A percentile compares a stretch with the other conserved stretches of the same genome.
These are phyloP conservation scores for Andricus grossulariae DNA, from an alignment of 1,140 invertebrate genomes.

Conservation along the genomic window DNA sequence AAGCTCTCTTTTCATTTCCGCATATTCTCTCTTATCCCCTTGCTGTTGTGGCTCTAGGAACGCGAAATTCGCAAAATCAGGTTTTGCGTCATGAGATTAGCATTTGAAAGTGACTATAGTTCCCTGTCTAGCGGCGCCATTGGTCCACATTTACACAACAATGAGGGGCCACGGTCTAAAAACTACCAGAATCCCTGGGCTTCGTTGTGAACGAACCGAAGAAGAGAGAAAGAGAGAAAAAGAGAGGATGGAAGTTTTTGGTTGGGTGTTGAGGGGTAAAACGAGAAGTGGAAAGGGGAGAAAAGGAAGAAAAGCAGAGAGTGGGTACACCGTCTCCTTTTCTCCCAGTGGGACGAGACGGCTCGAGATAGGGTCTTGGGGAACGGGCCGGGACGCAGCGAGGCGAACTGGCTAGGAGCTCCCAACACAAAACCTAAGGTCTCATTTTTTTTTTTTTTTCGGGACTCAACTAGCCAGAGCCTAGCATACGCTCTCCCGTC, in stretches of 20 bases:
- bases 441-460: conserved; percentile 58
- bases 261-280: conserved; percentile 38
- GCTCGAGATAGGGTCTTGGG: conserved; percentile 44
- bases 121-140: conserved; percentile 70
- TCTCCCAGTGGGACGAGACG: conserved; percentile 53
- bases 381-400: conserved; percentile 42
- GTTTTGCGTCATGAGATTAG: conserved; percentile 66
- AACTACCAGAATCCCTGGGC: conserved; percentile 70
- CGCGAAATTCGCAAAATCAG: conserved; percentile 69
- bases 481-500: conserved; percentile 59
- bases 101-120: conserved; percentile 71
- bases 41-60: conserved; percentile 40
- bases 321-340: conserved; percentile 60
- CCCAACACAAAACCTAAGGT: conserved; percentile 64
- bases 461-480: conserved; percentile 52
- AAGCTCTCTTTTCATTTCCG: conserved; percentile 40
- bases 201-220: conserved; percentile 43
- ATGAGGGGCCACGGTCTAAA: conserved; percentile 72
- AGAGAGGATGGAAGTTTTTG: conserved; percentile 34
- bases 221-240: conserved; percentile 37
- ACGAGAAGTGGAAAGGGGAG: conserved; percentile 41
- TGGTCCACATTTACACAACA: conserved; percentile 75
- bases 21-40: conserved; percentile 44
- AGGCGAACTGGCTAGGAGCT: conserved; percentile 60
- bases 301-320: conserved; percentile 53